These are phyloP conservation scores for Aphelocoma californica DNA, from an alignment of 2,797 vertebrate species.

Conservation along the genomic window DNA sequence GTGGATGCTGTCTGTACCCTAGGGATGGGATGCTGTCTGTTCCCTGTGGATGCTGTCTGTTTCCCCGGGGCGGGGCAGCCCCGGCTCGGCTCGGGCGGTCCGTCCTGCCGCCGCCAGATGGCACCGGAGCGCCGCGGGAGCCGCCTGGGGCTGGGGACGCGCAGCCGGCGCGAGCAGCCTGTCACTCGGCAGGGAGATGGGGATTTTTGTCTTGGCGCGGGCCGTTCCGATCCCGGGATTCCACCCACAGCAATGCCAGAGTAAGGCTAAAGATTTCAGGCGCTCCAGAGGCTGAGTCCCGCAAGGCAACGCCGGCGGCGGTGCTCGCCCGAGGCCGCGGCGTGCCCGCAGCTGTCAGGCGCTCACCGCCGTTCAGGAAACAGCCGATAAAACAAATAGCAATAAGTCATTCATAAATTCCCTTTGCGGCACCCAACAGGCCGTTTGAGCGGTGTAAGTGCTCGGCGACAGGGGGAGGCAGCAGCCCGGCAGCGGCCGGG, in stretches of 20 bases:
- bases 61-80: not conserved
- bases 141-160: fast-evolving
- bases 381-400: not conserved
- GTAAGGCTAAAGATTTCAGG: not conserved
- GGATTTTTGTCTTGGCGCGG: fast-evolving
- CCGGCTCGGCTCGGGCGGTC: no score
- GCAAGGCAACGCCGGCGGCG: not conserved
- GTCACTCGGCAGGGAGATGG: fast-evolving
- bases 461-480: not conserved
- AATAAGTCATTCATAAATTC: not conserved
- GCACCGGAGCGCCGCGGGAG: not conserved
- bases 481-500: no score
- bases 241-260: not conserved
- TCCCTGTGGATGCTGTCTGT: fast-evolving
- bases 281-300: not conserved
- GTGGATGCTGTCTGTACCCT: not conserved
- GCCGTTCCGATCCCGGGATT: no score
- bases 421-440: not conserved
- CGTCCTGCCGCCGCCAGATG: not conserved
- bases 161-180: fast-evolving
- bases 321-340: not conserved
- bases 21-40: no score
- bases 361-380: not conserved
- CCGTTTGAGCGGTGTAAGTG: fast-evolving
- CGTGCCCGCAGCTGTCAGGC: not conserved